Percentiles rank a stretch among this genome's conserved stretches.
Evolutionary conservation across 2,888 invertebrate species (phyloP).

Genomic region (Caenorhabditis macrosperma): DNA sequence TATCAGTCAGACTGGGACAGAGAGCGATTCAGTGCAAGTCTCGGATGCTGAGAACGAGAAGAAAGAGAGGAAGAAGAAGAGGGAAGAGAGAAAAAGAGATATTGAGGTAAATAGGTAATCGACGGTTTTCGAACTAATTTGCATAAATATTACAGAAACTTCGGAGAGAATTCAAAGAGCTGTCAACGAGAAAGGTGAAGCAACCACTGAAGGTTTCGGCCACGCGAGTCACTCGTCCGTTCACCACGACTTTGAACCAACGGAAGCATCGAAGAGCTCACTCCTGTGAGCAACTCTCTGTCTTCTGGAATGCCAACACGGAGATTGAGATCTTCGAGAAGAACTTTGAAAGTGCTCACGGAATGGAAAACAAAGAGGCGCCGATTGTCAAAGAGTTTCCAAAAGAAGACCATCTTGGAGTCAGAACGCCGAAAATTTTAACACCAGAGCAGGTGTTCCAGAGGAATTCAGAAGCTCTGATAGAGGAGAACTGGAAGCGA

Average conservation of each 20-base stretch:
- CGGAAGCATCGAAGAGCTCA: conserved; percentile 13
- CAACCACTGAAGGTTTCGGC: neutral
- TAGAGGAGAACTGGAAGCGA: neutral
- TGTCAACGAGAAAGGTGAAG: neutral
- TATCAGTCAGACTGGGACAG: too few relatives aligned
- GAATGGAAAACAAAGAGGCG: neutral
- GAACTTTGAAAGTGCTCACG: neutral
- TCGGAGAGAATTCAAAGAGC: neutral
- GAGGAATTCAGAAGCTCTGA: neutral
- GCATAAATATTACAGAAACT: conserved; percentile 1
- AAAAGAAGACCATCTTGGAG: neutral
- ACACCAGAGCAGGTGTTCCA: neutral
- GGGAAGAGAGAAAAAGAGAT: neutral
- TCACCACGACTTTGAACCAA: neutral
- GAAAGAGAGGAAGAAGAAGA: neutral
- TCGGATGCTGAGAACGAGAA: neutral
- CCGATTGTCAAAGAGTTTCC: neutral
- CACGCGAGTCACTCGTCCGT: neutral
- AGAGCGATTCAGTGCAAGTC: too few relatives aligned
- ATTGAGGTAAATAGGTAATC: too few relatives aligned
- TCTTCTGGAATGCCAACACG: neutral
- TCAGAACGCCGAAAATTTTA: neutral
- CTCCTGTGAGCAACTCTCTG: conserved; percentile 9
- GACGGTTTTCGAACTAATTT: neutral
- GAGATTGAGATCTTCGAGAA: conserved; percentile 16